A percentile compares a stretch with the other conserved stretches of the same genome.
phyloP scores from a whole-genome alignment of 1,140 invertebrate genomes.

The Panulirus ornatus region DNA sequence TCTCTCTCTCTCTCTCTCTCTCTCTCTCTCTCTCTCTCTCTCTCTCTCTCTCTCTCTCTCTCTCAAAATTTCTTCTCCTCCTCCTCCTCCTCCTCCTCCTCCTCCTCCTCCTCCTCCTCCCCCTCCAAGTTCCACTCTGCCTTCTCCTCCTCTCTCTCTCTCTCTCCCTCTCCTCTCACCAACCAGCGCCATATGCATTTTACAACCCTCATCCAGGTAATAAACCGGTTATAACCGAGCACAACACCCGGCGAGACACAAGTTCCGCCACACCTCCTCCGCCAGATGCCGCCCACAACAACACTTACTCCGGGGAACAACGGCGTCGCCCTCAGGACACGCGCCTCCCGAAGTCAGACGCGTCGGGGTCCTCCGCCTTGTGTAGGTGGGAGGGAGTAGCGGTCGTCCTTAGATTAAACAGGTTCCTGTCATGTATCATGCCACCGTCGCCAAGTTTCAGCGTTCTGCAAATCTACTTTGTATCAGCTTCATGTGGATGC shows the following conservation, averaged over 20 bases:
- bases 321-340: no score
- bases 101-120: neutral
- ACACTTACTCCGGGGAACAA: no score
- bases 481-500: conserved; percentile 15
- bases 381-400: no score
- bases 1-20: neutral
- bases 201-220: no score
- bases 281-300: no score
- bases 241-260: no score
- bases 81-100: neutral
- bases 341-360: no score
- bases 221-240: no score
- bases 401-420: no score
- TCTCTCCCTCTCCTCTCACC: neutral
- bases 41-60: neutral
- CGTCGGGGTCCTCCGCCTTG: no score
- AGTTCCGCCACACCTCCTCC: no score
- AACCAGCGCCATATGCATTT: no score
- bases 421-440: neutral
- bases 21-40: neutral
- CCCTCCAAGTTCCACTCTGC: neutral
- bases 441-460: neutral
- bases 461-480: neutral
- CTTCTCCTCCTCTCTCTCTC: neutral
- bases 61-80: neutral